Conservation (phyloP, 1,140 invertebrate genomes). For the Cotesia typhae region DNA sequence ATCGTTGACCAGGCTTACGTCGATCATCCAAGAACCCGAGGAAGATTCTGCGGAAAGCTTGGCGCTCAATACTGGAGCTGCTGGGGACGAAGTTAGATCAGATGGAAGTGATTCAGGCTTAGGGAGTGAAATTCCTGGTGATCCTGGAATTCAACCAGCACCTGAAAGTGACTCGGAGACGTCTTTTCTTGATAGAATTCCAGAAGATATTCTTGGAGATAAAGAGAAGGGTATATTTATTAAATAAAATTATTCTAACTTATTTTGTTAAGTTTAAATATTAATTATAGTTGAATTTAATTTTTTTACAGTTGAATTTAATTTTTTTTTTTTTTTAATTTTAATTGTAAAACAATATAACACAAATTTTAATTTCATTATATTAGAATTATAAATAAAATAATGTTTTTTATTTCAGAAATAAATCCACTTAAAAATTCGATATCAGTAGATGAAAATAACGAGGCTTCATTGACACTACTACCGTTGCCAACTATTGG, state of each 20-base stretch:
- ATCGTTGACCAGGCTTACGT: constrained; percentile 49
- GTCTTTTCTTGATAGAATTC: constrained; percentile 66
- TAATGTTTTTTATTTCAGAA: constrained; percentile 38
- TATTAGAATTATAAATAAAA: constrained; percentile 6
- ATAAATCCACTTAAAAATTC: constrained; percentile 47
- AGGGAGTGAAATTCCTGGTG: constrained; percentile 71
- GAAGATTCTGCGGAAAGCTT: constrained; percentile 63
- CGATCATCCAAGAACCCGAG: constrained; percentile 55
- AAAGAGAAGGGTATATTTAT: constrained; percentile 55
- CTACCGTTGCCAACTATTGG: constrained; percentile 45
- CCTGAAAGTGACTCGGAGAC: constrained; percentile 67
- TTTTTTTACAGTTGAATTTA: no score
- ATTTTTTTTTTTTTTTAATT: no score
- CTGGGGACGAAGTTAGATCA: constrained; percentile 69
- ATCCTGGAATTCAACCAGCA: constrained; percentile 59
- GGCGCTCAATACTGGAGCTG: constrained; percentile 49
- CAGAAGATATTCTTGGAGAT: constrained; percentile 61
- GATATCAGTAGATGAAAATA: constrained; percentile 32
- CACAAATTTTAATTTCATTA: no score
- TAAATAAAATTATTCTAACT: constrained; percentile 8
- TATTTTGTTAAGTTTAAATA: neutral
- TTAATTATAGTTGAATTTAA: neutral
- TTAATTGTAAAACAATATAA: no score
- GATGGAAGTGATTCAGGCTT: constrained; percentile 85
- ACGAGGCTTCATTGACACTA: constrained; percentile 9